These are phyloP conservation scores for Oryzias celebensis DNA, from an alignment of 2,113 vertebrate genomes.

Conservation along the genomic window DNA sequence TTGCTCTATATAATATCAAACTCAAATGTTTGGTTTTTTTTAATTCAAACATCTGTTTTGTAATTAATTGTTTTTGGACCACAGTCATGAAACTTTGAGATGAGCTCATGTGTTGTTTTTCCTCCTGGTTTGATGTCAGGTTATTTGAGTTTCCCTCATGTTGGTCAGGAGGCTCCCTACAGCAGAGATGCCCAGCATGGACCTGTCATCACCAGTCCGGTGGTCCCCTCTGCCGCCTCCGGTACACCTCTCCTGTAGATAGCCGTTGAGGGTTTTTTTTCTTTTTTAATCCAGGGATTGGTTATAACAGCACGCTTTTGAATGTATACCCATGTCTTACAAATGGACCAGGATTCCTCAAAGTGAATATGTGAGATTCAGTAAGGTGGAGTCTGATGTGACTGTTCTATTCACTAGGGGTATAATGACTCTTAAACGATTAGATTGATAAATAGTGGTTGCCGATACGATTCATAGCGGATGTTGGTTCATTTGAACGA, in stretches of 20 bases:
- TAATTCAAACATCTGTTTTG: neutral
- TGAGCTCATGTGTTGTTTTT: neutral
- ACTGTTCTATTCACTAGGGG: too few relatives aligned
- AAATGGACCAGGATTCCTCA: too few relatives aligned
- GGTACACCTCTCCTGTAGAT: constrained; percentile 45
- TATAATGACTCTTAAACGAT: too few relatives aligned
- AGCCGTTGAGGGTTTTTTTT: neutral
- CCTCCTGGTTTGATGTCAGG: constrained; percentile 48
- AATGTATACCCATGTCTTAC: too few relatives aligned
- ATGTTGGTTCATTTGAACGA: too few relatives aligned
- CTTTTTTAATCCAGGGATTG: neutral
- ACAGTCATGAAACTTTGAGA: too few relatives aligned
- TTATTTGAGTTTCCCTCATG: constrained; percentile 75
- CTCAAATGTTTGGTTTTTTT: neutral
- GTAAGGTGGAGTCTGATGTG: too few relatives aligned
- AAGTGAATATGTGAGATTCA: too few relatives aligned
- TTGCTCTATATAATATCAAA: too few relatives aligned
- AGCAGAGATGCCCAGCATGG: constrained; percentile 63
- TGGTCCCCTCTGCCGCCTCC: constrained; percentile 57
- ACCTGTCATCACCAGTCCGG: constrained; percentile 66
- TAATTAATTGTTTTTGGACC: neutral
- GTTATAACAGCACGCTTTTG: neutral
- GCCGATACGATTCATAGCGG: too few relatives aligned
- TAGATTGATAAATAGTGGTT: too few relatives aligned
- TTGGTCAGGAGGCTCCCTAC: constrained; percentile 66